Percentiles rank a stretch among this genome's conserved stretches.
Conservation (phyloP, 1,140 invertebrate genomes). For the Drosophila albomicans region DNA sequence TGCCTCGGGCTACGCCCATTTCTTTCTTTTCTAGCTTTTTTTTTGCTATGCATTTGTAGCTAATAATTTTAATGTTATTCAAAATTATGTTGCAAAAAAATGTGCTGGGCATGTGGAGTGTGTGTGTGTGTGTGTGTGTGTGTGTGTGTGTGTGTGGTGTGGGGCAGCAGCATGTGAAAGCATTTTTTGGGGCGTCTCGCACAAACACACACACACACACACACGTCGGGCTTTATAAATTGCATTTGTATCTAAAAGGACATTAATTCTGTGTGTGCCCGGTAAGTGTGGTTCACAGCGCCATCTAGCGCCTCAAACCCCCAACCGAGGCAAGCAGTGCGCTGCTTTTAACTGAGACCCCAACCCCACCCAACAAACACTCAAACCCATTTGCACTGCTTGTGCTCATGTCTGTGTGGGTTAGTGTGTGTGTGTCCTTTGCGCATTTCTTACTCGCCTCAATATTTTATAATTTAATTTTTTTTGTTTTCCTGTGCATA, state of each 20-base stretch:
- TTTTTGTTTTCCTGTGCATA: slow-evolving; percentile 18
- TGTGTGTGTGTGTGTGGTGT: background rate
- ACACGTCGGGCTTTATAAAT: slow-evolving; percentile 61
- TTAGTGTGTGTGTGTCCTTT: slow-evolving; percentile 52
- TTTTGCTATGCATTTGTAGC: slow-evolving; percentile 68
- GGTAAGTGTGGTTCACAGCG: slow-evolving; percentile 46
- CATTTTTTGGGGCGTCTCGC: slow-evolving; percentile 58
- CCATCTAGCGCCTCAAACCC: slow-evolving; percentile 34
- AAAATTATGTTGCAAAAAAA: slow-evolving; percentile 76
- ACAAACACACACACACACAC: slow-evolving; percentile 19
- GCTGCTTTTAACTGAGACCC: background rate
- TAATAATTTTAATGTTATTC: slow-evolving; percentile 84
- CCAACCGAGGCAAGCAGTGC: slow-evolving; percentile 31
- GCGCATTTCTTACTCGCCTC: slow-evolving; percentile 75
- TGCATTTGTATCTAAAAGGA: slow-evolving; percentile 79
- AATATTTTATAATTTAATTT: slow-evolving; percentile 81
- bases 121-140: background rate
- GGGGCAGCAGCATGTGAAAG: slow-evolving; percentile 62
- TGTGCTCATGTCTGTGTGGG: slow-evolving; percentile 18
- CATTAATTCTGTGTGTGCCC: slow-evolving; percentile 64
- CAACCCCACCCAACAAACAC: background rate
- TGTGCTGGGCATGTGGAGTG: background rate
- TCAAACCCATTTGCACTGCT: slow-evolving; percentile 30
- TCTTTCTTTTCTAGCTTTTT: background rate
- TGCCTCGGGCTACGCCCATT: slow-evolving; percentile 45